Evolutionary conservation across 1,140 invertebrate genomes (phyloP), one percentile per base, ranked within the genome.

Genomic region (Caligus rogercresseyi): DNA sequence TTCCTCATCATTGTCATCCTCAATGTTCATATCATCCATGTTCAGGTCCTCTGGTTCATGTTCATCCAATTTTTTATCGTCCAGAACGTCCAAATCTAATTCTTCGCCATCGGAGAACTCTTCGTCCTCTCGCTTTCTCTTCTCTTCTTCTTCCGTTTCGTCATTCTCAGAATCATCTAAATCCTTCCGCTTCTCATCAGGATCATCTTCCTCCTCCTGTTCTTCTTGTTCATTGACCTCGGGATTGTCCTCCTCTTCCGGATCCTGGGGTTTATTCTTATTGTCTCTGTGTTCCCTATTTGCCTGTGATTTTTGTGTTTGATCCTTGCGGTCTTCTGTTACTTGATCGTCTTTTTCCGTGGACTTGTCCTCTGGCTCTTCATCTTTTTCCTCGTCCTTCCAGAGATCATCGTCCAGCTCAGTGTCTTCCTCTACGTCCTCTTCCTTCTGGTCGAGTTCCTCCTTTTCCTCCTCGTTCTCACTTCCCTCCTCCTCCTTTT

Each of bases 401-500:
- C 62, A 64, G 57, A 65, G 52, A 31, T 61, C 65, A 11, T 63
- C 75, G 71, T 62, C 78, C 55, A 67, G 63, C 11, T 64, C 54
- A 16, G 31, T 54, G 26, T 68, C 54, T 11, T 66, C 54, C 15
- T 67, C 63, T 21, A 54, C 60, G 20, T 11, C 51, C 4, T 54
- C 19, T 25, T 67, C 54, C 51, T 69, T 58, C 21, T 66, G 24
- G 31, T 58, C 65, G 26, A 59, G 52, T 25, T 71, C 71, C 21
- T 74, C 70, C 13, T 74, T 70, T 57, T 69, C 73, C 4, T 74
- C 71, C 1, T 67, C 54, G 70, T 68, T 64, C 64, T 59, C 75
- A 66, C 54, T 72, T 65, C 70, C 56, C 52, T 73, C 70, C 24
- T 79, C 76, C 52, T 70, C 69, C 26, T 70, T 66, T 26, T 83